Conservation (phyloP, 2,113 vertebrate species). For the Xyliphius kryptos region DNA sequence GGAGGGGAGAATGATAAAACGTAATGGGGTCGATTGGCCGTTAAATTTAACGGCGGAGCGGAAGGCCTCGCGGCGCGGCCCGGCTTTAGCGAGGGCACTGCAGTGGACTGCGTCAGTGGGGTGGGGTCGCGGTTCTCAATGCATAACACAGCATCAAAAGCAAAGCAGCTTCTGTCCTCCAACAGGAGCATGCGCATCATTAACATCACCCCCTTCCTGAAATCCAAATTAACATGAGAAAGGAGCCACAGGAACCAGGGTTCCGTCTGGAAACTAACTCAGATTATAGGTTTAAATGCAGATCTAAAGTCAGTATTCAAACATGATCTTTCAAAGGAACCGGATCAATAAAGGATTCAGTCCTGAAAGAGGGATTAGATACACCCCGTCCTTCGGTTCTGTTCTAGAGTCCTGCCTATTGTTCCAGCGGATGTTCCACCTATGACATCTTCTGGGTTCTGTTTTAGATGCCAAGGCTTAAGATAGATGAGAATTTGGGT, state of each 20-base stretch:
- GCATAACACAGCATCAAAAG: conserved; percentile 23
- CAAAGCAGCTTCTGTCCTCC: conserved; percentile 27
- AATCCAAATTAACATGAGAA: conserved; percentile 53
- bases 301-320: no score
- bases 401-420: no score
- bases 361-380: no score
- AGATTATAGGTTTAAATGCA: no score
- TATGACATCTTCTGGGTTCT: no score
- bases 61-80: conserved; percentile 58
- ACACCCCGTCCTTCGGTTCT: no score
- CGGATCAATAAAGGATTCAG: no score
- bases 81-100: conserved; percentile 52
- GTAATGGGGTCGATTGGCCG: conserved; percentile 58
- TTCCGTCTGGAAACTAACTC: no score
- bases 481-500: no score
- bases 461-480: no score
- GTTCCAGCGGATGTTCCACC: no score
- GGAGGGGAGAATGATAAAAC: conserved; percentile 46
- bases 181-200: conserved; percentile 5
- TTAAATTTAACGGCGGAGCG: conserved; percentile 63
- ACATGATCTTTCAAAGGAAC: no score
- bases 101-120: conserved; percentile 20
- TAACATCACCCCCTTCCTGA: conserved; percentile 33
- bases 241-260: conserved; percentile 37
- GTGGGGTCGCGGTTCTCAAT: conserved; percentile 20